A percentile compares a stretch with the other conserved stretches of the same genome.
Conservation (phyloP, 2,113 vertebrate species). For the Poecile atricapillus region DNA sequence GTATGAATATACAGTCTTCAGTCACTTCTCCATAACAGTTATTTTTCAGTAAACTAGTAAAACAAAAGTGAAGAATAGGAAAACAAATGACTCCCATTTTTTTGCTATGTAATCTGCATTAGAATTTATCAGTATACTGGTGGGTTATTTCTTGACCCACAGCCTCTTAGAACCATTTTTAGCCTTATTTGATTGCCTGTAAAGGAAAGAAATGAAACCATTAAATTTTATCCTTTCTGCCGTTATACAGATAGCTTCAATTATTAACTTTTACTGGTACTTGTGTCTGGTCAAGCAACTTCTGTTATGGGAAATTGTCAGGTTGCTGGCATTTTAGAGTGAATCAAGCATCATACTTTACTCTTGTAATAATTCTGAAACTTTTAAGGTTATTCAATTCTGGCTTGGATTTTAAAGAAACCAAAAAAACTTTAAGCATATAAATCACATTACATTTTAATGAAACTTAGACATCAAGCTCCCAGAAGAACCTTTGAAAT, state of each 20-base stretch:
- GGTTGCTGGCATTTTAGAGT: not conserved
- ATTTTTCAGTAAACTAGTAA: not conserved
- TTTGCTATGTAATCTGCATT: not conserved
- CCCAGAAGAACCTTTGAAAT: conserved; percentile 13
- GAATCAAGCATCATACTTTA: not conserved
- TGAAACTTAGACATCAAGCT: not conserved
- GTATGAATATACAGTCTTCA: not conserved
- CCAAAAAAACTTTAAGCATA: not conserved
- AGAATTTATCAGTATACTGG: not conserved
- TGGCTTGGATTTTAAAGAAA: conserved; percentile 28
- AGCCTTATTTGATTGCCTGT: not conserved
- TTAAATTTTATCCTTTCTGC: not conserved
- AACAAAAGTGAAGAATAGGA: not conserved
- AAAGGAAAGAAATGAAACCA: not conserved
- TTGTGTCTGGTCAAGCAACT: not conserved
- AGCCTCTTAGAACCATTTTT: not conserved
- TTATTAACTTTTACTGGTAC: not conserved
- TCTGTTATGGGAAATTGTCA: not conserved
- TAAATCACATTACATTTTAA: conserved; percentile 26
- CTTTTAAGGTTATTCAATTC: not conserved
- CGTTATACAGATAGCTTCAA: not conserved
- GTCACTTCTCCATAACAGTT: not conserved
- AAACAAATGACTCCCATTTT: not conserved
- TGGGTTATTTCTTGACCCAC: not conserved
- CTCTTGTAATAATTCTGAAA: not conserved